A percentile compares a stretch with the other conserved stretches of the same genome.
These are phyloP conservation scores for Allygus modestus DNA, from an alignment of 2,888 invertebrate genomes.

Conservation along the genomic window DNA sequence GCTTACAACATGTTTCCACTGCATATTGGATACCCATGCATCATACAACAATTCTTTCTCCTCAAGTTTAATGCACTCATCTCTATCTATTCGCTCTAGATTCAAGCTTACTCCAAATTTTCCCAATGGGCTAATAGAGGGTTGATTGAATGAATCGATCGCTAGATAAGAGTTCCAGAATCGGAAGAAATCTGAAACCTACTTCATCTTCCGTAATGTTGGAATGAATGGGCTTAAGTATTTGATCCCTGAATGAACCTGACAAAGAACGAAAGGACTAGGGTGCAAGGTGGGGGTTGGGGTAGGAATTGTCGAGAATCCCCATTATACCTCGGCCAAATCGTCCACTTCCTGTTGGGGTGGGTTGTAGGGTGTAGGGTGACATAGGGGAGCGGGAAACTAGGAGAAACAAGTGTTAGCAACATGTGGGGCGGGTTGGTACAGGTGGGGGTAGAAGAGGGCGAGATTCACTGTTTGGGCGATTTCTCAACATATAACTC, in stretches of 20 bases:
- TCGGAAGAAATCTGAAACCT: conserved; percentile 13
- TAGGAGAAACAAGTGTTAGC: background rate
- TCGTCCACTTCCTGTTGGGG: conserved; percentile 4
- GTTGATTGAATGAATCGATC: too few relatives aligned
- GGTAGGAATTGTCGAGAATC: background rate
- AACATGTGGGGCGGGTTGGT: conserved; percentile 2
- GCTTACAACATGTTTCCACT: too few relatives aligned
- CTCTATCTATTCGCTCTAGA: too few relatives aligned
- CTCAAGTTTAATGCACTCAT: too few relatives aligned
- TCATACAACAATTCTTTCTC: too few relatives aligned
- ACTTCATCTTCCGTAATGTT: background rate
- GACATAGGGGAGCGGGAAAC: background rate
- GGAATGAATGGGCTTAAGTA: background rate
- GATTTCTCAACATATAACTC: too few relatives aligned
- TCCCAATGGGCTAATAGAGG: too few relatives aligned
- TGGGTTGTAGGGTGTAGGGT: background rate
- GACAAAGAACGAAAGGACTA: background rate
- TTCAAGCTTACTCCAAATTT: too few relatives aligned
- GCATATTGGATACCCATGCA: too few relatives aligned
- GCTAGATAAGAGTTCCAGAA: too few relatives aligned
- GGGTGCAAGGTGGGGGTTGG: conserved; percentile 2
- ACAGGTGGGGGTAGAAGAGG: background rate
- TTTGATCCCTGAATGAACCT: conserved; percentile 1
- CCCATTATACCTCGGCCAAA: background rate
- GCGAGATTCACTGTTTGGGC: background rate